Evolutionary conservation across 2,797 vertebrate genomes (phyloP), one percentile per base, ranked within the genome.

Genomic region (Sebastes oblongus): DNA sequence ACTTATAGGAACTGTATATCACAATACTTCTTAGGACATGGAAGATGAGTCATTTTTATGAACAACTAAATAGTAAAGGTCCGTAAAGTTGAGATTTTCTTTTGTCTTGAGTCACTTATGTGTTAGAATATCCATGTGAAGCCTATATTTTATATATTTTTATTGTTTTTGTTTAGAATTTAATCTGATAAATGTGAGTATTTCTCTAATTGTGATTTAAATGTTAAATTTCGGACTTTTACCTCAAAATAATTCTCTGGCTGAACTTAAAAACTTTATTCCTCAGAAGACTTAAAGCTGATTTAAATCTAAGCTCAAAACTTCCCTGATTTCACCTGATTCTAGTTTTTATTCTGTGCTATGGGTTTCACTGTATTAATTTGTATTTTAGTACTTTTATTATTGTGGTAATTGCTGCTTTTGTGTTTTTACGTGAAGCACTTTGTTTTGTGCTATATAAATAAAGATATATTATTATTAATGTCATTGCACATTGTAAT

Each of bases 1-100:
- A 68, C 29, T 34, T 39, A 1, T 22, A 5, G 30, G 1, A 36
- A 22, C 0, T 34, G 60, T 34, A 16, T 9, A 1, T 36, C 3
- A 36, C 4, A 2, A 8, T 7, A 60, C 59, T 3, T 7, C 32
- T 55, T 24, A 2, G 27, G 18, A 67, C 27, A 18, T 10, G 1
- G 11, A 22, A 27, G 12, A 66, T 29, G 9, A 6, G 9, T 29
- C 3, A 36, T 42, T 22, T 11, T 60, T 22, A 22, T 11, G 56
- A 5, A 30, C 3, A 8, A 20, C 3, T 24, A 36, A 9, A 32
- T 22, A 55, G 0, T 1, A 58, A 12, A 42, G 14, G 39, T 6
- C 39, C 39, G 39, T 42, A 42, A 42, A 42, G 6, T 39, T 39
- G 36, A 34, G 22, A 14, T 29, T 59, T 36, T 5, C 24, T 25